Evolutionary conservation across 2,888 invertebrate species (phyloP).

Genomic region (Conus canariensis): DNA sequence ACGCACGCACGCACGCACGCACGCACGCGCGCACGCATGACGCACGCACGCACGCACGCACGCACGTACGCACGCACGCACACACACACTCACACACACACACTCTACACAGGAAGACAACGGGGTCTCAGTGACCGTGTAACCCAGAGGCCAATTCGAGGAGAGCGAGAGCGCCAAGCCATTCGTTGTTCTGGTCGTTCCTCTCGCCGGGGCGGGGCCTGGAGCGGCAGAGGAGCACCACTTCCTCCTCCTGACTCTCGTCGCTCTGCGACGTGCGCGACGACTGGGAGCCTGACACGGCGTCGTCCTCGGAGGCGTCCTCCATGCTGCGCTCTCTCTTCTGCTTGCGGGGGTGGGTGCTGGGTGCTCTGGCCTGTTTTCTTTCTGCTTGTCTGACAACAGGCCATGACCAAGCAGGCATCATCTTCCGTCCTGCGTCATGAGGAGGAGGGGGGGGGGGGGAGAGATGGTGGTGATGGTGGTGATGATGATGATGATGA

Average conservation of each 20-base stretch:
- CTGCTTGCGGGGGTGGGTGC: conserved; percentile 37
- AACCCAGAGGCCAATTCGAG: conserved; percentile 72
- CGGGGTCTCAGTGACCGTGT: not conserved
- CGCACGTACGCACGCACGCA: no score
- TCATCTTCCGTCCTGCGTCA: no score
- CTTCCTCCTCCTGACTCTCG: not conserved
- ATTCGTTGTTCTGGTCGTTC: conserved; percentile 70
- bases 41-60: no score
- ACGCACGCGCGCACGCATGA: no score
- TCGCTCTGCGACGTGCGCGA: conserved; percentile 14
- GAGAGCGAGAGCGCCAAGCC: conserved; percentile 72
- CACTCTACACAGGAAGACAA: no score
- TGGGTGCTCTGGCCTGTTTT: conserved; percentile 38
- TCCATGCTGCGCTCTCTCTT: conserved; percentile 37
- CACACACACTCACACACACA: no score
- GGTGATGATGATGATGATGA: conserved; percentile 32
- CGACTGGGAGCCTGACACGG: conserved; percentile 17
- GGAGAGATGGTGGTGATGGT: not conserved
- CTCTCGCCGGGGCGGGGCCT: conserved; percentile 41
- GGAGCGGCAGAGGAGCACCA: not conserved
- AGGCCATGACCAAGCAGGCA: no score
- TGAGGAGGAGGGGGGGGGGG: no score
- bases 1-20: no score
- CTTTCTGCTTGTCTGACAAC: conserved; percentile 42
- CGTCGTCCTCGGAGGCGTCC: conserved; percentile 34